Percentiles rank a stretch among this genome's conserved stretches.
Conservation (phyloP, 2,888 invertebrate species). For the Operophtera brumata region DNA sequence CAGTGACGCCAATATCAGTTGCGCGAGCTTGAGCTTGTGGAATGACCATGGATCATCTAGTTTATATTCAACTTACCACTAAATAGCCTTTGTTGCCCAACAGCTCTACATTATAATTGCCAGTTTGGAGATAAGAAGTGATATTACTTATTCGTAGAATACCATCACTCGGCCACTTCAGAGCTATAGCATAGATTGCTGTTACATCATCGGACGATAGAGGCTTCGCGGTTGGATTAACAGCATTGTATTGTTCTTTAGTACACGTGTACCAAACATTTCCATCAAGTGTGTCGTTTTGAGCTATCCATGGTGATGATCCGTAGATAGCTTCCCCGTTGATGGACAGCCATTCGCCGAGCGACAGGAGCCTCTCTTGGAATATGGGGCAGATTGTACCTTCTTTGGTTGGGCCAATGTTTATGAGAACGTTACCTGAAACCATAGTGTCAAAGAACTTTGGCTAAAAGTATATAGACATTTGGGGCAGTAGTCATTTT, state of each 20-base stretch:
- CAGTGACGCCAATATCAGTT: no score
- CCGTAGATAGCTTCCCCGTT: constrained; percentile 94
- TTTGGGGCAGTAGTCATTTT: no score
- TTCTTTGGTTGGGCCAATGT: constrained; percentile 94
- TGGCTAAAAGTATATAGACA: no score
- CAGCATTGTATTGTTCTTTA: constrained; percentile 46
- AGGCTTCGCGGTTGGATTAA: constrained; percentile 45
- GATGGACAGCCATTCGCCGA: constrained; percentile 90
- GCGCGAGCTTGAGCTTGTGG: no score
- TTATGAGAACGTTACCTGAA: constrained; percentile 88
- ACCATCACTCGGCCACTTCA: constrained; percentile 85
- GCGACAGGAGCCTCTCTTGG: constrained; percentile 88
- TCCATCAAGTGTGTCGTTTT: constrained; percentile 88
- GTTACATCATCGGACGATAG: constrained; percentile 38
- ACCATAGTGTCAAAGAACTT: no score
- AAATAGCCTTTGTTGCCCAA: constrained; percentile 42
- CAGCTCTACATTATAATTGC: constrained; percentile 48
- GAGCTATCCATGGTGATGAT: constrained; percentile 87
- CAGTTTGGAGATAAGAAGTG: constrained; percentile 44
- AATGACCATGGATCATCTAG: no score
- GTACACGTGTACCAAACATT: constrained; percentile 87
- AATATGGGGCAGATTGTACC: constrained; percentile 92
- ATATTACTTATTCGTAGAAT: constrained; percentile 59
- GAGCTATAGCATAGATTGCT: constrained; percentile 84
- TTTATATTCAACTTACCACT: no score